Evolutionary conservation across 2,797 vertebrate species (phyloP).

Genomic region (Platyrinchus mystaceus): DNA sequence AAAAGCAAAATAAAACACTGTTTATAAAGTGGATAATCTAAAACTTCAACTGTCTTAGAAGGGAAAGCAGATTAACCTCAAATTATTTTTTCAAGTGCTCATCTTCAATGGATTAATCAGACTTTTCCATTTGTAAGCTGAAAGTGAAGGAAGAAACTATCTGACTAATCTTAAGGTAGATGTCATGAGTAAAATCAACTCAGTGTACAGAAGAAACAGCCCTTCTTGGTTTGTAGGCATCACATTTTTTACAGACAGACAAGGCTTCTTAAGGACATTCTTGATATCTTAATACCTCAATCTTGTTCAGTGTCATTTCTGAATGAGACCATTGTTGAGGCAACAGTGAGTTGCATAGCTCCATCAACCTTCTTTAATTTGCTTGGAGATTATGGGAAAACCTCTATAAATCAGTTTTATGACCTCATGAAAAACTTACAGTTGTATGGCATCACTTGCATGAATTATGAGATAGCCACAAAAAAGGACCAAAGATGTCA

Average conservation of each 20-base stretch:
- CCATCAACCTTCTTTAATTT: conserved; percentile 69
- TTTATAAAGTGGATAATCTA: background rate
- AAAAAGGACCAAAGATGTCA: conserved; percentile 60
- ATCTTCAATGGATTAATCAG: background rate
- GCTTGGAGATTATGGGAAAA: conserved; percentile 66
- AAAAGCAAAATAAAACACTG: background rate
- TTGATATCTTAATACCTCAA: conserved; percentile 47
- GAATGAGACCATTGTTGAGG: conserved; percentile 60
- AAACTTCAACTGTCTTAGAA: background rate
- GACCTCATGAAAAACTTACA: conserved; percentile 63
- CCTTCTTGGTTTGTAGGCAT: background rate
- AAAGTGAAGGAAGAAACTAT: background rate
- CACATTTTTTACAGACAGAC: background rate
- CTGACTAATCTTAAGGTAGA: background rate
- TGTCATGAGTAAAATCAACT: background rate
- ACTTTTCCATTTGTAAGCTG: background rate
- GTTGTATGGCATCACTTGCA: conserved; percentile 58
- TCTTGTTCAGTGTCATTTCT: conserved; percentile 62
- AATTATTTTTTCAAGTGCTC: background rate
- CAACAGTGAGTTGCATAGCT: conserved; percentile 57
- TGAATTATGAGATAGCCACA: conserved; percentile 63
- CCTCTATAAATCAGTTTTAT: conserved; percentile 67
- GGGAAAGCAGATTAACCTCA: background rate
- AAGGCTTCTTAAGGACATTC: conserved; percentile 54
- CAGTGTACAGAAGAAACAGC: background rate